Evolutionary conservation across 2,888 invertebrate species (phyloP).

Genomic region (Leucoma salicis): DNA sequence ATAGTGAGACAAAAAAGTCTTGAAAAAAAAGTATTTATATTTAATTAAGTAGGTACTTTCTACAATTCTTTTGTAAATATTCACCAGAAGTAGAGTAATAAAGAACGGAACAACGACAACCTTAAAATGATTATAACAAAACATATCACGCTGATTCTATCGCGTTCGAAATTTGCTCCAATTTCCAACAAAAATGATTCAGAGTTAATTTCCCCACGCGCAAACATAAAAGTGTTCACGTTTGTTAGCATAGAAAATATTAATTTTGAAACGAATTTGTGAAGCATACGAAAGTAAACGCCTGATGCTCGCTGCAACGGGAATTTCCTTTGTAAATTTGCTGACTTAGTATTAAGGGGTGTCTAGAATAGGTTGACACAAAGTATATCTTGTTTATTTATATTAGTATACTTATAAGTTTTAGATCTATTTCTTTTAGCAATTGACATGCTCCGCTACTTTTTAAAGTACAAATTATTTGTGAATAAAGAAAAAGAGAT

Average conservation of each 20-base stretch:
- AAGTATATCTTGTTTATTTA: too few relatives aligned
- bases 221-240: constrained; percentile 9
- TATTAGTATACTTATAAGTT: too few relatives aligned
- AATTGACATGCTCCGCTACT: too few relatives aligned
- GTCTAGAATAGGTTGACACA: constrained; percentile 9
- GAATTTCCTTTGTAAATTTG: constrained; percentile 42
- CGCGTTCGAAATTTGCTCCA: background rate
- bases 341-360: constrained; percentile 25
- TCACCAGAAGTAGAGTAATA: too few relatives aligned
- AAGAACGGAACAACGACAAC: background rate
- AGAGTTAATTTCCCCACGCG: background rate
- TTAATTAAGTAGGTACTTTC: too few relatives aligned
- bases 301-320: constrained; percentile 25
- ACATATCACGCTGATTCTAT: background rate
- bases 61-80: too few relatives aligned
- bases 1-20: too few relatives aligned
- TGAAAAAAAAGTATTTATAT: too few relatives aligned
- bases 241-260: constrained; percentile 21
- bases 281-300: constrained; percentile 29
- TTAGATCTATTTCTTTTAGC: too few relatives aligned
- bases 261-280: constrained; percentile 17
- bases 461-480: too few relatives aligned
- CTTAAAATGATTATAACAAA: background rate
- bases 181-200: background rate
- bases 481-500: too few relatives aligned